phyloP scores from a whole-genome alignment of 2,888 invertebrate genomes.

The Apamea monoglypha region DNA sequence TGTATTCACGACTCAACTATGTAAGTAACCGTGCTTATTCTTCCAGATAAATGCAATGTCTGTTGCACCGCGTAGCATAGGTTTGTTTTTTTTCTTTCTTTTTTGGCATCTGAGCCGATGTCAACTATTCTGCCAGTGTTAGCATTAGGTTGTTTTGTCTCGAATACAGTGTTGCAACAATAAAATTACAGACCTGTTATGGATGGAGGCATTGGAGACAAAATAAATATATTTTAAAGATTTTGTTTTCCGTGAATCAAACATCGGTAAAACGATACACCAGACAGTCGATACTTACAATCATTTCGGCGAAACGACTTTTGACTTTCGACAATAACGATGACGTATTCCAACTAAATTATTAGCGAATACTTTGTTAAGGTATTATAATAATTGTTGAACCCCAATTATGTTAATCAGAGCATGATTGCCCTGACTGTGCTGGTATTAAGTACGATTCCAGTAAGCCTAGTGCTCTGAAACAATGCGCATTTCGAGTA shows the following conservation, averaged over 20 bases:
- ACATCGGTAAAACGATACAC: background rate
- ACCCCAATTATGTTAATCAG: background rate
- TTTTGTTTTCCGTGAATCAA: background rate
- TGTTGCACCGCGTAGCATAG: no score
- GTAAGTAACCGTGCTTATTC: no score
- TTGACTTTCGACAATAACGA: background rate
- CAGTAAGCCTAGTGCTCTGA: slow-evolving; percentile 19
- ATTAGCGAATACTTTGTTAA: background rate
- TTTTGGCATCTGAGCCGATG: no score
- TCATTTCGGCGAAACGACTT: background rate
- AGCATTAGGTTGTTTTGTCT: background rate
- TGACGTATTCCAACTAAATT: background rate
- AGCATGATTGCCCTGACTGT: background rate
- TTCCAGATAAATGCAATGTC: no score
- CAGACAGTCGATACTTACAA: background rate
- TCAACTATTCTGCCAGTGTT: no score
- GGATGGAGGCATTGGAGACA: background rate
- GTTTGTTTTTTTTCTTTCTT: no score
- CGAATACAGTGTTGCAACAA: background rate
- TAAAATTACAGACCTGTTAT: background rate
- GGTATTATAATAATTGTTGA: background rate
- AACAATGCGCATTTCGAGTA: slow-evolving; percentile 32
- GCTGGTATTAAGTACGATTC: slow-evolving; percentile 19
- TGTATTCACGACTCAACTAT: no score
- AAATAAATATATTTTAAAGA: background rate